These are phyloP conservation scores for Peromyscus leucopus DNA, from an alignment of 2,113 vertebrate species.

Conservation along the genomic window DNA sequence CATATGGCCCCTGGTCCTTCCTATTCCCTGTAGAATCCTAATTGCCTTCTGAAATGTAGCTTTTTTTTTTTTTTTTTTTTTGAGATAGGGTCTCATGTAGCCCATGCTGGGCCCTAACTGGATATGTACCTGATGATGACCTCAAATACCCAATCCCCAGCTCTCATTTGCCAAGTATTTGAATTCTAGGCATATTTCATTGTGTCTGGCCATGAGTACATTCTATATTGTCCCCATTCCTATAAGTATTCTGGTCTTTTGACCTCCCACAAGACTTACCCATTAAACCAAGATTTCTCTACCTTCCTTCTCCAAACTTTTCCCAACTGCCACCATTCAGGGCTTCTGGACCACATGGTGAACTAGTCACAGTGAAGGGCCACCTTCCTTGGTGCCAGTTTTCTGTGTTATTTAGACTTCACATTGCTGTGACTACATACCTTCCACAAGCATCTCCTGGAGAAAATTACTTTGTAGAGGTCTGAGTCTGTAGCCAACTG, in stretches of 20 bases:
- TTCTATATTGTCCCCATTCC: background rate
- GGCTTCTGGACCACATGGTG: background rate
- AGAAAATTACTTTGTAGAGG: background rate
- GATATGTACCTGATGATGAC: background rate
- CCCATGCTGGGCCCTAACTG: background rate
- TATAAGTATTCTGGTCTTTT: background rate
- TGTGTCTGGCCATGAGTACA: background rate
- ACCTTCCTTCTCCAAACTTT: background rate
- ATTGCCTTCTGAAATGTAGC: background rate
- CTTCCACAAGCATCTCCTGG: background rate
- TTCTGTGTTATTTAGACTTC: background rate
- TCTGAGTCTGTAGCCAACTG: background rate
- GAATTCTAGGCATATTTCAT: background rate
- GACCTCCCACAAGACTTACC: background rate
- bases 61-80: background rate
- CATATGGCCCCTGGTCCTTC: background rate
- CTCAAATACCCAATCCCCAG: no score
- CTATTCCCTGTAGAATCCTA: background rate
- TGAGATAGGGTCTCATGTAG: background rate
- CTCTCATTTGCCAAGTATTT: background rate
- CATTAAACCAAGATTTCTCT: background rate
- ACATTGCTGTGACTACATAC: background rate
- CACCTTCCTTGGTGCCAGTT: background rate
- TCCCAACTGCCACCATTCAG: background rate
- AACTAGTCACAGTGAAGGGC: background rate